phyloP scores from a whole-genome alignment of 2,888 invertebrate genomes.

The Caenorhabditis becei region DNA sequence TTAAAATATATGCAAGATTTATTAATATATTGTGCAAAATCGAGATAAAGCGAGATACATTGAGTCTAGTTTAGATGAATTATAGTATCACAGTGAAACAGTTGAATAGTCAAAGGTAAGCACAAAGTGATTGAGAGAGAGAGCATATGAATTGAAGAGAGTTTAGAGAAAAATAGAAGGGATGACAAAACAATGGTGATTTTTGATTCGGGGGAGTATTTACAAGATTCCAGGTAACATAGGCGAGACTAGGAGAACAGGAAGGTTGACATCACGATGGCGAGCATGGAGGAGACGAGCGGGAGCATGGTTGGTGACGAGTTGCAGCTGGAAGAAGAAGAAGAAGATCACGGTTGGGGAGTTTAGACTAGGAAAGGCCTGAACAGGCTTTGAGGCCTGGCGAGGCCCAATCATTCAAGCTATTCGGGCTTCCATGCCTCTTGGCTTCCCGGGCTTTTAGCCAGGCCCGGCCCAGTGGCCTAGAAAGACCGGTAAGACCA shows the following conservation, averaged over 20 bases:
- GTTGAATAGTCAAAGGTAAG: neutral
- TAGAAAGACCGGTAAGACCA: no score
- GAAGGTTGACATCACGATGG: slow-evolving; percentile 27
- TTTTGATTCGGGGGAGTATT: neutral
- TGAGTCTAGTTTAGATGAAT: neutral
- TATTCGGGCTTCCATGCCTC: no score
- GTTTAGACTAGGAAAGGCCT: neutral
- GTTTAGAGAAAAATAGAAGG: neutral
- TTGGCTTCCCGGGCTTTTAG: no score
- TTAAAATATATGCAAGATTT: no score
- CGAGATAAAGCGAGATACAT: no score
- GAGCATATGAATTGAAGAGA: neutral
- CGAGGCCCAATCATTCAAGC: no score
- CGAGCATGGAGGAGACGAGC: slow-evolving; percentile 28
- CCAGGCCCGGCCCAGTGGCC: no score
- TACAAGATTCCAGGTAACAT: slow-evolving; percentile 13
- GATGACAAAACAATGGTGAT: neutral
- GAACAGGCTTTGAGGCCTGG: no score
- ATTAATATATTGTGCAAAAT: no score
- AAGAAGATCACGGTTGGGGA: neutral
- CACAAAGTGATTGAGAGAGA: neutral
- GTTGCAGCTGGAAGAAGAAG: slow-evolving; percentile 43
- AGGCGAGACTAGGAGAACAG: slow-evolving; percentile 31
- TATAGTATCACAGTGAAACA: neutral
- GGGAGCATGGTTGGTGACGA: slow-evolving; percentile 36